Evolutionary conservation across 2,888 invertebrate genomes (phyloP), one percentile per base, ranked within the genome.

Genomic region (Chaitophorus viminalis): DNA sequence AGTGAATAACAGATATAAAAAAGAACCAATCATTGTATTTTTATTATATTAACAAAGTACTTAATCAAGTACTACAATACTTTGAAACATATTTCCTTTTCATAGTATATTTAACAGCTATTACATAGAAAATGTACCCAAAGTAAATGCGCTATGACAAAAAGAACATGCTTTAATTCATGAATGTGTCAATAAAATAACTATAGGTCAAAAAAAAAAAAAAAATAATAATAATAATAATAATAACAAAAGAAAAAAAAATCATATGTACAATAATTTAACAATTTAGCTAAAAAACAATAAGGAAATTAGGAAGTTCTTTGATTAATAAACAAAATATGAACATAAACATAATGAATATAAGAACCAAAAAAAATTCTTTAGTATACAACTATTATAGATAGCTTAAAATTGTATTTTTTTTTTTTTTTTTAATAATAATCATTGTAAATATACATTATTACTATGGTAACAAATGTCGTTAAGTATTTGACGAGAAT

Each of bases 71-170:
- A 85, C 84, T 85, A 86, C 60, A 87, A 81, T 87, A 87, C 87
- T 87, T 81, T 81, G 81, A 81, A 87, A 87, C 74, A 33, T 74
- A 75, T 72, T 74, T 65, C 46, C 39, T 85, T 60, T 74, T 81
- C 79, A 65, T 87, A 74, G 79, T 87, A 87, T 46, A 36, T 72
- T 81, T 87, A 79, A 87, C 87, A 87, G 74, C 74, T 87, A 87
- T 81, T 87, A 87, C 87, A 87, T 87, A 87, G 87, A 87, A 74
- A 87, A 87, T 81, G 81, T 87, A 87, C 87, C 87, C 87, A 87
- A 86, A 87, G 74, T 87, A 87, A 87, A 87, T 87, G 87, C 79
- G 75, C 60, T 79, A 85, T 85, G 81, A 78, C 5, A 85, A 77
- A 72, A 72, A 82, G 25, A 36, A 78, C 78, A 86, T 86, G 77